Base-by-base conservation (phyloP, 2,888 invertebrate genomes). In the Pilophorus perplexus region DNA sequence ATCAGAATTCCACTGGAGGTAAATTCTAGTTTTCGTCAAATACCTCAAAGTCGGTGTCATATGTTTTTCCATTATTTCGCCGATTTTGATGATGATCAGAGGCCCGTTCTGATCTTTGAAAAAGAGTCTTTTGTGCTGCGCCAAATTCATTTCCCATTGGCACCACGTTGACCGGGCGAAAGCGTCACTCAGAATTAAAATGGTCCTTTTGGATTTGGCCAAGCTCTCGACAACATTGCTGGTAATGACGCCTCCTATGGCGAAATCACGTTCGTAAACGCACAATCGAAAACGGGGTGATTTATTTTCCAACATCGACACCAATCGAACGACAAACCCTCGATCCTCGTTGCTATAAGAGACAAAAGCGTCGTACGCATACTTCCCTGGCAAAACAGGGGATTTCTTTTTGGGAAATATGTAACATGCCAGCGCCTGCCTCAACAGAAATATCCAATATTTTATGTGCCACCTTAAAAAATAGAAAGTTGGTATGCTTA, bases 161-260 rank as follows among this genome's bases (percentile, higher is more conserved):
- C 85, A 85, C 88, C 88, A 89, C 67, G 87, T 85, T 23, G 86
- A 85, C 72, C 83, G 82, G 0, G 85, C 83, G 74, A 87, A 88
- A 71, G 81, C 80, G 72, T 85, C 83, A 65, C 87, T 87, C 50
- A 89, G 80, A 8, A 88, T 77, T 62, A 88, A 76, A 65, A 89
- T 78, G 12, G 86, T 82, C 73, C 83, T 84, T 67, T 83, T 81
- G 74, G 86, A 85, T 64, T 82, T 80, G 27, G 83, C 82, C 67
- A 89, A 83, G 73, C 85, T 82, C 37, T 80, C 81, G 68, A 84
- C 77, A 37, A 89, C 83, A 52, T 84, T 83, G 73, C 88, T 87
- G 0, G 84, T 82, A 73, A 86, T 82, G 69, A 84, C 79, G 1
- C 83, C 79, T 2, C 85, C 85, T 66, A 84, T 81, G 73, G 84